Percentiles rank a stretch among this genome's conserved stretches.
phyloP scores from a whole-genome alignment of 2,113 vertebrate species.

The Danio rerio region GRCz12tu NC_133186.1:15099001-15099500 shows the following conservation, averaged over 20 bases:
- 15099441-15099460: slow-evolving; percentile 3
- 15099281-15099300: slow-evolving; percentile 24
- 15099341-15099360: slow-evolving; percentile 30
- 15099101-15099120: slow-evolving; percentile 10
- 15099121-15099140: not conserved
- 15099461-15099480: slow-evolving; percentile 16
- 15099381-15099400: slow-evolving; percentile 57
- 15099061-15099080: not conserved
- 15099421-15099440: slow-evolving; percentile 52
- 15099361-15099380: slow-evolving; percentile 57
- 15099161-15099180: not conserved
- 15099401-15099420: slow-evolving; percentile 52
- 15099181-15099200: slow-evolving; percentile 40
- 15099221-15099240: slow-evolving; percentile 53
- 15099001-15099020: not conserved
- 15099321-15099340: slow-evolving; percentile 26
- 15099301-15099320: slow-evolving; percentile 30
- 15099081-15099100: not conserved
- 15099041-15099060: not conserved
- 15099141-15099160: not conserved
- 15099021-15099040: not conserved
- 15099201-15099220: slow-evolving; percentile 58
- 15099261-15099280: slow-evolving; percentile 28
- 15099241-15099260: slow-evolving; percentile 44
- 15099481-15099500: slow-evolving; percentile 12